A percentile compares a stretch with the other conserved stretches of the same genome.
Conservation (phyloP, 2,888 invertebrate genomes). For the Steinernema carpocapsae region DNA sequence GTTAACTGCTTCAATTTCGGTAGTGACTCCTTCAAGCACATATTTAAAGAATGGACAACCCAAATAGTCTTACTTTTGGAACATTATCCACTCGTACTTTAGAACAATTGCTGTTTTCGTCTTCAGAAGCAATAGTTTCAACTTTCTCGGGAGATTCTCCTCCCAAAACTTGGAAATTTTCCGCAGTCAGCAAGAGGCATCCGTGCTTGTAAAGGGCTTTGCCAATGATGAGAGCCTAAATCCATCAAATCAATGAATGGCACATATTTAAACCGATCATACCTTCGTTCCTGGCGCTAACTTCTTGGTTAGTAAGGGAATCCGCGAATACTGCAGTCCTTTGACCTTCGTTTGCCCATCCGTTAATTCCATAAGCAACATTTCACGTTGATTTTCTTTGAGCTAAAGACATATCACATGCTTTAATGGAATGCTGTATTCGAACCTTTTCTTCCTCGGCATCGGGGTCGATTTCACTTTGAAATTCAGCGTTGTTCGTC, state of each 20-base stretch:
- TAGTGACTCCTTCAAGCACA: too few species aligned
- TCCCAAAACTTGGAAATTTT: neutral
- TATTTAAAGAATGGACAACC: too few species aligned
- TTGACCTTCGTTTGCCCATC: constrained; percentile 16
- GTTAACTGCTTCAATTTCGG: too few species aligned
- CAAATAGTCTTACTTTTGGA: too few species aligned
- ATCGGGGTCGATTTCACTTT: constrained; percentile 4
- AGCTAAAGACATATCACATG: neutral
- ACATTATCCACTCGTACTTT: too few species aligned
- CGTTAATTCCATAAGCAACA: neutral
- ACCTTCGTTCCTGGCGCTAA: constrained; percentile 13
- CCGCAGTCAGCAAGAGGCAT: neutral
- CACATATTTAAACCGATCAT: neutral
- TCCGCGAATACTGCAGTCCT: neutral
- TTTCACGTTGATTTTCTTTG: neutral
- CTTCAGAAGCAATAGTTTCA: neutral
- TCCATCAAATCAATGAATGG: neutral
- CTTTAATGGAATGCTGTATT: neutral
- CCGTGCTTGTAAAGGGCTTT: neutral
- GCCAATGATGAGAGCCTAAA: neutral
- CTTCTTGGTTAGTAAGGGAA: neutral
- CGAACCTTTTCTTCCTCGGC: constrained; percentile 2
- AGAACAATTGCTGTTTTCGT: too few species aligned
- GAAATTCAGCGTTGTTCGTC: constrained; percentile 14
- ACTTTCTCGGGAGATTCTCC: neutral